Conservation (phyloP, 2,888 invertebrate genomes). For the Eledona agricola region DNA sequence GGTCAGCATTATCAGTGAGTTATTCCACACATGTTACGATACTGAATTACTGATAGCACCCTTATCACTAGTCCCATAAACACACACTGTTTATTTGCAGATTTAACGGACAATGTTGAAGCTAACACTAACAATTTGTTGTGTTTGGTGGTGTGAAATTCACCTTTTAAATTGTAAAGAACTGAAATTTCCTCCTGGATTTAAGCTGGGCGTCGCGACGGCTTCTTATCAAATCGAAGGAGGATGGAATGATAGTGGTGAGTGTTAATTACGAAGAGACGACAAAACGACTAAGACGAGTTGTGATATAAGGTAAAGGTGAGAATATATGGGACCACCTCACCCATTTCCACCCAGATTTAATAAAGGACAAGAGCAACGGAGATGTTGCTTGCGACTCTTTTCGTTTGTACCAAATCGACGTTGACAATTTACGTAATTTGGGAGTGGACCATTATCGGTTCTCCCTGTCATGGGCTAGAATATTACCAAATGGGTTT, state of each 20-base stretch:
- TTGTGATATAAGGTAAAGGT: slow-evolving; percentile 64
- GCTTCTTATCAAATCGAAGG: slow-evolving; percentile 66
- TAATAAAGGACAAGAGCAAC: slow-evolving; percentile 64
- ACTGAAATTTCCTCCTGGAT: slow-evolving; percentile 47
- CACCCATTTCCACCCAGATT: slow-evolving; percentile 65
- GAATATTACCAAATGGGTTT: slow-evolving; percentile 69
- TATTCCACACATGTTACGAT: too few species aligned
- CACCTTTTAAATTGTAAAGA: too few species aligned
- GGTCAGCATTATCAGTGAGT: too few species aligned
- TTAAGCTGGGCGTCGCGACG: slow-evolving; percentile 58
- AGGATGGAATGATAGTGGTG: slow-evolving; percentile 65
- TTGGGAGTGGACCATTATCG: slow-evolving; percentile 68
- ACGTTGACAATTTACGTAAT: slow-evolving; percentile 67
- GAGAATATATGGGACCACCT: slow-evolving; percentile 76
- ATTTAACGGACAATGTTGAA: too few species aligned
- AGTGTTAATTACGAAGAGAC: slow-evolving; percentile 12
- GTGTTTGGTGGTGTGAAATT: too few species aligned
- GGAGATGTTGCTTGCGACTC: slow-evolving; percentile 74
- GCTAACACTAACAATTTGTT: too few species aligned
- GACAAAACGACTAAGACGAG: slow-evolving; percentile 4
- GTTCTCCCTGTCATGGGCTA: slow-evolving; percentile 73
- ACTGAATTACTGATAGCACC: too few species aligned
- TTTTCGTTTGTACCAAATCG: slow-evolving; percentile 70
- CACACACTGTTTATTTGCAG: too few species aligned
- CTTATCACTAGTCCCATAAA: too few species aligned